Evolutionary conservation across 2,113 vertebrate species (phyloP), one percentile per base, ranked within the genome.

Genomic region (Telmatochromis sp.): DNA sequence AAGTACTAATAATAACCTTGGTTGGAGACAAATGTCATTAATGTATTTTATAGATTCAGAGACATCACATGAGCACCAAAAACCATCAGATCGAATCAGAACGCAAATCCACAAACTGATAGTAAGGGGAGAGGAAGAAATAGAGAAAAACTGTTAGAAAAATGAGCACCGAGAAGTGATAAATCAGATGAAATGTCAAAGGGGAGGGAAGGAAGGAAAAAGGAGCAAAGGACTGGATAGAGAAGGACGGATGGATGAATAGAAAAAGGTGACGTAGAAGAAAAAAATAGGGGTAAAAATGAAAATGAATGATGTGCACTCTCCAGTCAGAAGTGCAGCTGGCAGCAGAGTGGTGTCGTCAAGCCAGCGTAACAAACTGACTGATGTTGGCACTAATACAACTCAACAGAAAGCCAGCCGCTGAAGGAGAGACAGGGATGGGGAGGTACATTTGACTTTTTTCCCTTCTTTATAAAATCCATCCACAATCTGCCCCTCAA

Each of bases 221-320:
- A 14, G 8, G 21, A 73, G 58, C 63, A 19, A 31, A 82, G 5
- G 31, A 28, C n/a, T 17, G 17, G 71, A 28, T 9, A 71, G 19
- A 26, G 51, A 26, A 51, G 42, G 54, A 51, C 14, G 51, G 71
- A 33, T n/a, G 57, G 83, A 33, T 42, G 65, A 54, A 57, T 31
- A 26, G 79, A 47, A 21, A 73, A 40, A 83, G 57, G 65, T 58
- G 68, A 83, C 45, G 37, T 12, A 55, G 55, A 73, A 14, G 21
- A 51, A 57, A 45, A 54, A 84, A 65, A 65, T n/a, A 57, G 21
- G 63, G 50, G 85, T n/a, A 68, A 89, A 86, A 89, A 93, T 91
- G 86, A 93, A 93, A 93, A 93, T 92, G 92, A 92, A 84, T 92
- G 86, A 93, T 91, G 88, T 89, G 90, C 81, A 86, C 81, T 93